These are phyloP conservation scores for Xerus inauris DNA, from an alignment of 2,113 vertebrate genomes.

Conservation along the genomic window DNA sequence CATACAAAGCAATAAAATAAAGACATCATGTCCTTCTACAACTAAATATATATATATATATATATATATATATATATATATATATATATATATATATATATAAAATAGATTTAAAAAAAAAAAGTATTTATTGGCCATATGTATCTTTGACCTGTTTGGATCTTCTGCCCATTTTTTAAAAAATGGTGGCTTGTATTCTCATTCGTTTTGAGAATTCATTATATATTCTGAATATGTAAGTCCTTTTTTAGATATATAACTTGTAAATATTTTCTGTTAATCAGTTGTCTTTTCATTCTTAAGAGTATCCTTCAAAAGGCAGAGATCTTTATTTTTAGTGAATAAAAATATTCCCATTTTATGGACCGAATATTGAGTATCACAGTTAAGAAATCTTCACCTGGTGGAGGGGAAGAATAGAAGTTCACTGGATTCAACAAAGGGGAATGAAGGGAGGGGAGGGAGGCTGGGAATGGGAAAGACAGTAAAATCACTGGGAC, in stretches of 20 bases:
- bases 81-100: too few relatives aligned
- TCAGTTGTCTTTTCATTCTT: background rate
- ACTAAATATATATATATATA: too few relatives aligned
- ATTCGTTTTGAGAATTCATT: background rate
- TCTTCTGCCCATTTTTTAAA: background rate
- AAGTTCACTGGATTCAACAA: too few relatives aligned
- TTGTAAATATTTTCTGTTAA: background rate
- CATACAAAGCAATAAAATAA: too few relatives aligned
- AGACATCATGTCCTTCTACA: too few relatives aligned
- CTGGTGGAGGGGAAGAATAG: background rate
- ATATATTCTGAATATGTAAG: background rate
- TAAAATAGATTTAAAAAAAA: too few relatives aligned
- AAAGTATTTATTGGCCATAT: background rate
- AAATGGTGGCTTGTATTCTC: background rate
- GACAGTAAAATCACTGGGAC: too few relatives aligned
- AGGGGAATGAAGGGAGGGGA: too few relatives aligned
- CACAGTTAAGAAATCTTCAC: constrained; percentile 6
- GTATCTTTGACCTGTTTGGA: background rate
- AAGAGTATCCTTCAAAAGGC: background rate
- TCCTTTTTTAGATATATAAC: background rate
- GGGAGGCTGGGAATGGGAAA: too few relatives aligned
- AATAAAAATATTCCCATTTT: background rate
- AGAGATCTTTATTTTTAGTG: background rate
- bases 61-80: too few relatives aligned
- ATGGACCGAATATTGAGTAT: background rate